Conservation (phyloP, 2,888 invertebrate genomes). For the Caenorhabditis macrosperma region DNA sequence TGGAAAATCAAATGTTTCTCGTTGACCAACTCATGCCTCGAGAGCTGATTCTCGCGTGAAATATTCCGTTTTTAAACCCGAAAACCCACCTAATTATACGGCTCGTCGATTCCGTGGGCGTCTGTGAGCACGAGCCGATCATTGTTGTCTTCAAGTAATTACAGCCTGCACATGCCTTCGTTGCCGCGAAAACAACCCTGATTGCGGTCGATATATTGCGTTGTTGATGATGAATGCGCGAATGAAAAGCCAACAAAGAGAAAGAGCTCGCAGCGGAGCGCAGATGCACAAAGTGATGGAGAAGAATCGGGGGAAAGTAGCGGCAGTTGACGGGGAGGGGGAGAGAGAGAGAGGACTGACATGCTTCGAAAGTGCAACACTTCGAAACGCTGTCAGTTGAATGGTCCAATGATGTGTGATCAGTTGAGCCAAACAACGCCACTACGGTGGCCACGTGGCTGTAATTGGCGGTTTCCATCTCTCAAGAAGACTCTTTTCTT, state of each 20-base stretch:
- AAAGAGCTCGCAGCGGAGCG: conserved; percentile 18
- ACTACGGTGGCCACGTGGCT: too few relatives aligned
- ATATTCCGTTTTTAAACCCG: background rate
- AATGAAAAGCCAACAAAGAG: conserved; percentile 2
- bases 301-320: background rate
- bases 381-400: too few relatives aligned
- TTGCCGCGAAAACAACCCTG: background rate
- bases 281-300: conserved; percentile 29
- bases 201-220: conserved; percentile 13
- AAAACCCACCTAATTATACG: conserved; percentile 32
- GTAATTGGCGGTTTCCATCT: too few relatives aligned
- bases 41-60: background rate
- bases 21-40: background rate
- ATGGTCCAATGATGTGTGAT: too few relatives aligned
- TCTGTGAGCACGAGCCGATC: conserved; percentile 26
- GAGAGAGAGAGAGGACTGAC: background rate
- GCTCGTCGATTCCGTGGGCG: conserved; percentile 41
- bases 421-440: too few relatives aligned
- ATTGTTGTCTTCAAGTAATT: conserved; percentile 37
- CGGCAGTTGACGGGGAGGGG: background rate
- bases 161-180: conserved; percentile 12
- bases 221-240: background rate
- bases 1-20: background rate
- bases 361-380: too few relatives aligned
- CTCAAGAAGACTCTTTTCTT: too few relatives aligned